Evolutionary conservation across 2,888 invertebrate genomes (phyloP).

Genomic region (Physocephala rufipes): DNA sequence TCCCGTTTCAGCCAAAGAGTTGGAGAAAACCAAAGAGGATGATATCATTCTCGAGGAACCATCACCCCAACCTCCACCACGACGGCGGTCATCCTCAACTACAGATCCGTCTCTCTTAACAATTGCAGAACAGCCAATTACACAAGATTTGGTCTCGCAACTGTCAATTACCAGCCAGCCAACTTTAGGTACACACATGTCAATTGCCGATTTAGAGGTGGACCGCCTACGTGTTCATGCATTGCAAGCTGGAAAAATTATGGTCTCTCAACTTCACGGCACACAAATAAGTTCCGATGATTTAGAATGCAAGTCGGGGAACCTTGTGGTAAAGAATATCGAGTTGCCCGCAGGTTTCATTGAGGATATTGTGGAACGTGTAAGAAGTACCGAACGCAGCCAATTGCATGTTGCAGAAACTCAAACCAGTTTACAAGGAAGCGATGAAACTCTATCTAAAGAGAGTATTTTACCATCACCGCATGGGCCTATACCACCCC

Average conservation of each 20-base stretch:
- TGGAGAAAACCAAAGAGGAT: constrained; percentile 26
- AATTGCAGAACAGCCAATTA: constrained; percentile 34
- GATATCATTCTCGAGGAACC: constrained; percentile 30
- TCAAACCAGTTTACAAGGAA: constrained; percentile 59
- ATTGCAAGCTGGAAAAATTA: constrained; percentile 80
- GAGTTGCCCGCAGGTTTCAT: constrained; percentile 76
- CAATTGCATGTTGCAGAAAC: constrained; percentile 64
- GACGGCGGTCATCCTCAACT: constrained; percentile 58
- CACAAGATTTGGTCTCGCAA: constrained; percentile 40
- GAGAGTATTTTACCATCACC: constrained; percentile 41
- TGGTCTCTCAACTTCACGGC: constrained; percentile 84
- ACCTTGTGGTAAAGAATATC: constrained; percentile 74
- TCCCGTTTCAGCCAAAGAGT: constrained; percentile 8
- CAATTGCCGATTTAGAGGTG: constrained; percentile 79
- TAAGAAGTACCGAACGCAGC: constrained; percentile 59
- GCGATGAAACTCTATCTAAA: constrained; percentile 50
- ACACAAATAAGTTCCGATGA: constrained; percentile 77
- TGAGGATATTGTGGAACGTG: constrained; percentile 71
- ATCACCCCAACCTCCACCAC: constrained; percentile 56
- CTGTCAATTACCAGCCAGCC: constrained; percentile 41
- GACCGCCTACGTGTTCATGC: constrained; percentile 81
- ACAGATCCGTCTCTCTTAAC: constrained; percentile 46
- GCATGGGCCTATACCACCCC: constrained; percentile 50
- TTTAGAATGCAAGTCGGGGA: constrained; percentile 75
- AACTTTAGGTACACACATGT: constrained; percentile 64